Evolutionary conservation across 2,113 vertebrate species (phyloP).

Genomic region (Scalopus aquaticus): DNA sequence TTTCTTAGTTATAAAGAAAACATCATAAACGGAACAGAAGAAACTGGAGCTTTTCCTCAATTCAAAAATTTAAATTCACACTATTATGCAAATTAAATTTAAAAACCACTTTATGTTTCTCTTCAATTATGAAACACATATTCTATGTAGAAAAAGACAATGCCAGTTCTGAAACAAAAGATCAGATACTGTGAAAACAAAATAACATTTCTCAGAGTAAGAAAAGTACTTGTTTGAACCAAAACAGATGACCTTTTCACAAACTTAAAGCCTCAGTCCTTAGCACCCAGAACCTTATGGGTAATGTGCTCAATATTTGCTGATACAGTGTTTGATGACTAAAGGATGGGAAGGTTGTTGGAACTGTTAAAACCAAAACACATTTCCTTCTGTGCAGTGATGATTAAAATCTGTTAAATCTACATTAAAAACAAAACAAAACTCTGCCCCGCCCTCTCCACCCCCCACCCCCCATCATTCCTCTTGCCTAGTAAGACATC

Average conservation of each 20-base stretch:
- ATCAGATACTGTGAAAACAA: conserved; percentile 46
- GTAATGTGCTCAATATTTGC: conserved; percentile 13
- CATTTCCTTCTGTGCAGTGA: not conserved
- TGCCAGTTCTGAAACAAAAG: conserved; percentile 56
- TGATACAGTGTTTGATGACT: not conserved
- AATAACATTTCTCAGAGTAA: not conserved
- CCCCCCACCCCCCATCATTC: not conserved
- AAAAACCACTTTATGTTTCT: not conserved
- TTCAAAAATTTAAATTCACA: conserved; percentile 51
- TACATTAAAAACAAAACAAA: not conserved
- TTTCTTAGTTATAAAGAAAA: conserved; percentile 48
- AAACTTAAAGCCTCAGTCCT: not conserved
- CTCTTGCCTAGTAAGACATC: not conserved
- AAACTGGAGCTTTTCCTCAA: conserved; percentile 26
- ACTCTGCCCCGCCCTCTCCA: not conserved
- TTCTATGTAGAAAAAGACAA: conserved; percentile 29
- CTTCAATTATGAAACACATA: not conserved
- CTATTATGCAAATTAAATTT: not conserved
- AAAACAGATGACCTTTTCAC: not conserved
- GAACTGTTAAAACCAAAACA: not conserved
- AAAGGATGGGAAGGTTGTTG: not conserved
- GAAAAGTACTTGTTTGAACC: conserved; percentile 48
- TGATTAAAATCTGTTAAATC: conserved; percentile 37
- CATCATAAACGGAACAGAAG: not conserved
- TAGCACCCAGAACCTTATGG: not conserved